Base-by-base conservation (phyloP, 1,140 invertebrate species). In the Euschistus heros region DNA sequence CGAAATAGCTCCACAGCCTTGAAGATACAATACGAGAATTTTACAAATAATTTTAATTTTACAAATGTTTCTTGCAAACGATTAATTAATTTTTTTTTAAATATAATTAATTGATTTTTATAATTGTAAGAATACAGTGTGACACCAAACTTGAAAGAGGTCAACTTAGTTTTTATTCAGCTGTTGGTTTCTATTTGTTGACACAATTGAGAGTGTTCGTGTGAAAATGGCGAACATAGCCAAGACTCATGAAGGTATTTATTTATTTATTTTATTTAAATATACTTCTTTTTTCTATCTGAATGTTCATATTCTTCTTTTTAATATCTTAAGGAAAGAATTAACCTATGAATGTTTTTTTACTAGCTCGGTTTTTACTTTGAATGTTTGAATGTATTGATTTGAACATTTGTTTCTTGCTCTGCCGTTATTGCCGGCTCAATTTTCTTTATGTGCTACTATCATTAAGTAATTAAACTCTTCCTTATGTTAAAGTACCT, bases 181-280 rank as follows among this genome's bases (percentile, higher is more conserved):
- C 33, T 37, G 33, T 37, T 10, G 33, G 33, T 37, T 37, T 37
- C 33, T 37, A 37, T 37, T 37, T 37, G 33, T 37, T 37, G 33
- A 37, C 33, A 37, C 33, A 37, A 37, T 37, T 37, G 33, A 13
- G 7, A 1, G 33, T 37, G 33, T 37, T 37, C 33, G 33, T 57
- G 54, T 24, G 14, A 57, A 57, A 57, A 50, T 50, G 47, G 47
- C 24, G 54, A 24, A 20, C 20, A 57, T 57, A 24, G 18, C 54
- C 26, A 57, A 57, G 24, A 57, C 54, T 57, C 54, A 57, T 27
- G 54, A 57, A 57, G 54, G 54, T 57, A 57, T 57, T 57, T 57
- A 57, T 57, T 27, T 57, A 26, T 24, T 26, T 57, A 10, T 6
- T 2, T 57, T 27, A 55, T 10, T 24, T 24, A 26, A 26, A 57